Percentiles rank a stretch among this genome's conserved stretches.
Conservation (phyloP, 2,797 vertebrate genomes). For the Dallia pectoralis region DNA sequence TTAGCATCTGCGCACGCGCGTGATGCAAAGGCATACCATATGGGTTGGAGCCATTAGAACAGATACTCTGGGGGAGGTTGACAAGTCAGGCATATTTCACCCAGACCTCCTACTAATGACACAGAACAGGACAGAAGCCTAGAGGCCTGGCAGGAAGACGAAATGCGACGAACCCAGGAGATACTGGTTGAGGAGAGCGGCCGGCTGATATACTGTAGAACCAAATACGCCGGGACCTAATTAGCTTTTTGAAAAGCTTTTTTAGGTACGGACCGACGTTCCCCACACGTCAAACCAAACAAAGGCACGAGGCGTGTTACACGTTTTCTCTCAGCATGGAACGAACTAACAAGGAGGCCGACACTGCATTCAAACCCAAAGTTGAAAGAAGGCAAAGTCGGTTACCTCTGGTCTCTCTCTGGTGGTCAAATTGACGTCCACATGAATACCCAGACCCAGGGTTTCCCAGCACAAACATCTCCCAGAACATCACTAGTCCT, state of each 20-base stretch:
- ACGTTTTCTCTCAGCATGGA: neutral
- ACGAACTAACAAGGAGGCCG: neutral
- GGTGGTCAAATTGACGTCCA: no score
- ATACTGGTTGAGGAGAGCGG: neutral
- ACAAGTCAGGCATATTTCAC: neutral
- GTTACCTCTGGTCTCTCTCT: no score
- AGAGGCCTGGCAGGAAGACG: conserved; percentile 4
- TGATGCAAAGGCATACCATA: neutral
- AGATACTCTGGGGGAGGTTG: neutral
- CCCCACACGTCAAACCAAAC: neutral
- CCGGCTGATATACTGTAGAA: neutral
- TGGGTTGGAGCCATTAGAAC: neutral
- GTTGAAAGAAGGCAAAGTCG: neutral
- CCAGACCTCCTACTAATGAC: neutral
- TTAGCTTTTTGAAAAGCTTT: neutral
- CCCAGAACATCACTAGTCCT: no score
- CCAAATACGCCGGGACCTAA: neutral
- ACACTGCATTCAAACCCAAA: neutral
- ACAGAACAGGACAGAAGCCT: neutral
- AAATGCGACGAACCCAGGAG: neutral
- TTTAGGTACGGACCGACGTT: neutral
- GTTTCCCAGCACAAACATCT: no score
- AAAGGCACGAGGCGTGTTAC: no score
- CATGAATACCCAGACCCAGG: no score
- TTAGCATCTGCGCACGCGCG: neutral